Conservation (phyloP, 2,797 vertebrate genomes). For the Halcyon smyrnensis region DNA sequence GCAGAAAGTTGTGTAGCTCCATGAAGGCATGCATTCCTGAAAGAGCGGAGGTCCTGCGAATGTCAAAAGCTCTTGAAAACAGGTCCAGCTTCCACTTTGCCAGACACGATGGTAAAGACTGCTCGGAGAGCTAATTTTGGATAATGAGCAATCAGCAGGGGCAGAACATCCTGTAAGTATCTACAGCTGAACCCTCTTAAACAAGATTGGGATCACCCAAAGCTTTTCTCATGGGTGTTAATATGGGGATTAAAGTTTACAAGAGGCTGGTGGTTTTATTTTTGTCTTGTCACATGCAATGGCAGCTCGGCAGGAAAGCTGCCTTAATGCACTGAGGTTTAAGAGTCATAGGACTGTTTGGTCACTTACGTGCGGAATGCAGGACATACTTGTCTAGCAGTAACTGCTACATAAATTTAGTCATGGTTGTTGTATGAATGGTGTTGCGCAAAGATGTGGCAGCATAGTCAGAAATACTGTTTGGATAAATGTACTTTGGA, state of each 20-base stretch:
- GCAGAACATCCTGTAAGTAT: conserved; percentile 70
- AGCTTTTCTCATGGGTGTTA: conserved; percentile 64
- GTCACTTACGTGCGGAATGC: background rate
- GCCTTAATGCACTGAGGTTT: background rate
- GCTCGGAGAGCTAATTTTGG: conserved; percentile 68
- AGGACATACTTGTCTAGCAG: background rate
- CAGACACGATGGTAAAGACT: conserved; percentile 31
- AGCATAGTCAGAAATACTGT: background rate
- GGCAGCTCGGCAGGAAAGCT: conserved; percentile 1
- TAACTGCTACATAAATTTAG: background rate
- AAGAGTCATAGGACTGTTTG: background rate
- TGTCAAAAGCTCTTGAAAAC: conserved; percentile 73
- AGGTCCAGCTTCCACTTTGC: conserved; percentile 68
- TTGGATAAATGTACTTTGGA: background rate
- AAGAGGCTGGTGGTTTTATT: conserved; percentile 62
- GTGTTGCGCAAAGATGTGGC: background rate
- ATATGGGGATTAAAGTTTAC: conserved; percentile 67
- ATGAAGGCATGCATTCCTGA: conserved; percentile 44
- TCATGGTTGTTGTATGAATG: background rate
- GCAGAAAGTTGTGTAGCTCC: background rate
- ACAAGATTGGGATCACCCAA: conserved; percentile 59
- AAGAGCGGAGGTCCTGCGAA: conserved; percentile 63
- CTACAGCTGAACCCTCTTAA: conserved; percentile 50
- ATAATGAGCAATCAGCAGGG: conserved; percentile 54
- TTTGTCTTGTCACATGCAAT: conserved; percentile 53